These are phyloP conservation scores for Calonectris borealis DNA, from an alignment of 2,113 vertebrate species.

Conservation along the genomic window DNA sequence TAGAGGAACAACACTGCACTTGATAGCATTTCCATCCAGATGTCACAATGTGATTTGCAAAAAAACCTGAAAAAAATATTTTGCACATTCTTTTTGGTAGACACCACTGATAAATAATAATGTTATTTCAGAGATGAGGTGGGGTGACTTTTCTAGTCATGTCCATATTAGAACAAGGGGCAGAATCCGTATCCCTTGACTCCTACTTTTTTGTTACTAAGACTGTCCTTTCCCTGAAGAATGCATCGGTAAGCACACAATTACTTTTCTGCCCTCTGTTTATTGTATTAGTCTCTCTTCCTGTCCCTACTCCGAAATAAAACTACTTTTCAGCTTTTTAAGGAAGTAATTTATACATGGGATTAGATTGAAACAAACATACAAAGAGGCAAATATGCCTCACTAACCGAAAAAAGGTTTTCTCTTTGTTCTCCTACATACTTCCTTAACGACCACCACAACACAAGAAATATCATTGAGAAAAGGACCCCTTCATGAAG, in stretches of 20 bases:
- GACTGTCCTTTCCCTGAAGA: not conserved
- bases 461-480: not conserved
- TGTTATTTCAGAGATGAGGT: not conserved
- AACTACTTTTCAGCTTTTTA: not conserved
- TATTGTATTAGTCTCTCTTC: not conserved
- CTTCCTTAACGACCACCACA: not conserved
- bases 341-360: not conserved
- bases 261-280: not conserved
- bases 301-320: not conserved
- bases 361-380: not conserved
- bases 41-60: not conserved
- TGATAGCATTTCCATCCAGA: not conserved
- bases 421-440: not conserved
- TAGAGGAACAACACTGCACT: not conserved
- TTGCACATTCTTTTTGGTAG: not conserved
- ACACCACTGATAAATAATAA: not conserved
- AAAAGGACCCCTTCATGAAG: not conserved
- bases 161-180: not conserved
- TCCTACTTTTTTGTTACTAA: not conserved
- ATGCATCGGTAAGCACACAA: not conserved
- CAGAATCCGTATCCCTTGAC: not conserved
- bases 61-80: not conserved
- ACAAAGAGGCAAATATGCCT: not conserved
- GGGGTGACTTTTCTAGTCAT: not conserved
- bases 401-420: not conserved